Evolutionary conservation across 2,797 vertebrate species (phyloP).

Genomic region (Pangasius larnaudii): DNA sequence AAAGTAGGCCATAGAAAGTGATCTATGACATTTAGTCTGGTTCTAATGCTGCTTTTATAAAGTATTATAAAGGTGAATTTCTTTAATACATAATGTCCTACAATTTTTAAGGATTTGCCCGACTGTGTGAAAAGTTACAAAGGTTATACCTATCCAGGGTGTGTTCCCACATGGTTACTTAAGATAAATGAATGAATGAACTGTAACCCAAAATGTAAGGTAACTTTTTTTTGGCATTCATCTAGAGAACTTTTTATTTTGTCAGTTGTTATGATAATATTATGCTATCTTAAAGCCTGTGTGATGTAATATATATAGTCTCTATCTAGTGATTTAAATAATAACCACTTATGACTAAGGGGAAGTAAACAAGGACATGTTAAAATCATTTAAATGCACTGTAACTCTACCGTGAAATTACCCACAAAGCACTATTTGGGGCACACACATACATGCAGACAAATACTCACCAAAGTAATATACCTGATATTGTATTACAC

Average conservation of each 20-base stretch:
- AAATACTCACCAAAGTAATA: background rate
- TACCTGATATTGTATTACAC: background rate
- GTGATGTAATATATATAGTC: background rate
- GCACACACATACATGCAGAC: background rate
- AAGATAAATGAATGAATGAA: background rate
- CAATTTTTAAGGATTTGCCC: background rate
- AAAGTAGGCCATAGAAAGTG: background rate
- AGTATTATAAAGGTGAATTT: background rate
- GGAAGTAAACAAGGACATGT: background rate
- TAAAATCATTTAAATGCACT: background rate
- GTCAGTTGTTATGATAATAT: background rate
- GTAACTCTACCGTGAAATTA: background rate
- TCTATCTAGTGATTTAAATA: slow-evolving; percentile 3
- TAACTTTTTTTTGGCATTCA: background rate
- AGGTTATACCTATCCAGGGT: background rate
- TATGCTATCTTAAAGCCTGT: background rate
- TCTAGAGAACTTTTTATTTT: background rate
- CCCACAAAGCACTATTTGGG: background rate
- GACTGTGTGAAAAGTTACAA: background rate
- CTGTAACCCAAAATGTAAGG: background rate
- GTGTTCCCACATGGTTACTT: background rate
- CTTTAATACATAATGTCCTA: background rate
- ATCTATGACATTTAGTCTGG: background rate
- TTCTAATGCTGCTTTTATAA: background rate
- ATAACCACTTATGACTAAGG: slow-evolving; percentile 3